phyloP scores from a whole-genome alignment of 1,140 invertebrate genomes.

The Drosophila persimilis region DNA sequence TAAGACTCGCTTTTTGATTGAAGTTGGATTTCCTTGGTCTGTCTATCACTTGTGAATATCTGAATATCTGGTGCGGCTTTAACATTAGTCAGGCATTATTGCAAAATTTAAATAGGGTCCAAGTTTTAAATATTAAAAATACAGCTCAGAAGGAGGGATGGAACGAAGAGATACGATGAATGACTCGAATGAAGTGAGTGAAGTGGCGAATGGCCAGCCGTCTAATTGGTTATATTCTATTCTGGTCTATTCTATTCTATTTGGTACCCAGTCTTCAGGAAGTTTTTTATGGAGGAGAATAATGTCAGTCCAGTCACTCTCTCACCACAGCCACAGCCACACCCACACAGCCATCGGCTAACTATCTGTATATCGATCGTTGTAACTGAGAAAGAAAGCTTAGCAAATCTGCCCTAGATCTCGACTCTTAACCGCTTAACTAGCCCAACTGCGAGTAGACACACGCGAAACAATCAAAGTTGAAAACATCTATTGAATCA shows the following conservation, averaged over 20 bases:
- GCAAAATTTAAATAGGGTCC: constrained; percentile 79
- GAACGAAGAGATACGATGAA: constrained; percentile 15
- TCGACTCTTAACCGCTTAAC: constrained; percentile 60
- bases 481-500: constrained; percentile 66
- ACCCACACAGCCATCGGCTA: constrained; percentile 6
- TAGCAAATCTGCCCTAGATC: constrained; percentile 49
- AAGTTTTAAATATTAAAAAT: constrained; percentile 74
- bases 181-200: not conserved
- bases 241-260: not conserved
- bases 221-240: constrained; percentile 36
- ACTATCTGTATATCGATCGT: constrained; percentile 16
- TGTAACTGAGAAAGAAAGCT: constrained; percentile 19
- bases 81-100: constrained; percentile 64
- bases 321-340: not conserved
- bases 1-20: constrained; percentile 29
- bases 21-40: constrained; percentile 49
- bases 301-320: constrained; percentile 26
- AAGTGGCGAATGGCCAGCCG: constrained; percentile 26
- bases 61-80: constrained; percentile 62
- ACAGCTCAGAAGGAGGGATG: constrained; percentile 40
- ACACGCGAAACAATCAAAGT: constrained; percentile 78
- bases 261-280: constrained; percentile 55
- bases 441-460: constrained; percentile 50
- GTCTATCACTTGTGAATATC: constrained; percentile 56
- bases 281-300: constrained; percentile 18